Conservation (phyloP, 2,113 vertebrate species). For the Acinonyx jubatus region DNA sequence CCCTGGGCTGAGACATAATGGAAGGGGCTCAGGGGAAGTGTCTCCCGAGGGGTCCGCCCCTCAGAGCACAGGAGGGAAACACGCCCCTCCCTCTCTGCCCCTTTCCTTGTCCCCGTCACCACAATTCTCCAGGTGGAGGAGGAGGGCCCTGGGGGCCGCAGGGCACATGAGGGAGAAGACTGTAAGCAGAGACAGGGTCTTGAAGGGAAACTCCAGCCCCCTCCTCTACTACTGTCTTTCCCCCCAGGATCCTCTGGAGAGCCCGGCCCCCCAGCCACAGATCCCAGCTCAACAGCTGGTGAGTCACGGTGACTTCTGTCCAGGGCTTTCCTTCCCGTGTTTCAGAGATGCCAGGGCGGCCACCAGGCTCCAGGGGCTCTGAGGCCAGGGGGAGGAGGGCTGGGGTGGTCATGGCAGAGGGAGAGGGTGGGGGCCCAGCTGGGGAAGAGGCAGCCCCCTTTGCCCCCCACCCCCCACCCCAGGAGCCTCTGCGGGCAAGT, state of each 20-base stretch:
- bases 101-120: not conserved
- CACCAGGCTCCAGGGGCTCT: not conserved
- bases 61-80: not conserved
- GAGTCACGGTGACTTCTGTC: not conserved
- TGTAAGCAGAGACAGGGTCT: not conserved
- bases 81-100: no score
- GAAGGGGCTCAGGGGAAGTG: fast-evolving
- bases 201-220: not conserved
- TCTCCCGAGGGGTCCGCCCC: not conserved
- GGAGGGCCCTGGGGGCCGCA: not conserved
- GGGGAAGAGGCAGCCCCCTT: not conserved
- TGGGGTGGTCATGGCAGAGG: not conserved
- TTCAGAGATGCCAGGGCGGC: not conserved
- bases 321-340: not conserved
- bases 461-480: not conserved
- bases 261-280: not conserved
- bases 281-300: not conserved
- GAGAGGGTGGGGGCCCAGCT: not conserved
- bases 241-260: not conserved
- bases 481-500: not conserved
- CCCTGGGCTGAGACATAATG: not conserved
- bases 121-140: not conserved
- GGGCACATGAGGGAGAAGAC: not conserved
- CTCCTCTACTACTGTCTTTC: not conserved
- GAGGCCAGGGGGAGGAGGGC: not conserved